These are phyloP conservation scores for Etheostoma nigrum DNA, from an alignment of 2,797 vertebrate species.

Conservation along the genomic window DNA sequence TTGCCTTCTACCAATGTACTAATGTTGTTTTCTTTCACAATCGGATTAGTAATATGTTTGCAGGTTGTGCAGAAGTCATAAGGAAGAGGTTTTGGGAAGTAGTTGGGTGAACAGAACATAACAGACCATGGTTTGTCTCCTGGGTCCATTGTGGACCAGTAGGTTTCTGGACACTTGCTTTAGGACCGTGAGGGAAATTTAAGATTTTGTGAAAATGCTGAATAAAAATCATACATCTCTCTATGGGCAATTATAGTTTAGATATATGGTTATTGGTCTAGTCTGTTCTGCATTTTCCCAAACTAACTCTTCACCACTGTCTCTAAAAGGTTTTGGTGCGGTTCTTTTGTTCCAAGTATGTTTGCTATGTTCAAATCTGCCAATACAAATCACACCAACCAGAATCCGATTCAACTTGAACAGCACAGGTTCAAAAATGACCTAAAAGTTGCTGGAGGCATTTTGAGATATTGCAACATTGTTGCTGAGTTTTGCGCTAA, in stretches of 20 bases:
- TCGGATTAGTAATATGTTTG: too few relatives aligned
- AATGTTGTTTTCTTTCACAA: too few relatives aligned
- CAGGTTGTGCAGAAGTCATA: too few relatives aligned
- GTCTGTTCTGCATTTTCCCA: too few relatives aligned
- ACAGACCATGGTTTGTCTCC: too few relatives aligned
- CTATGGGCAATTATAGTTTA: background rate
- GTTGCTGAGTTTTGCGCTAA: constrained; percentile 34
- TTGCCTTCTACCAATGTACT: too few relatives aligned
- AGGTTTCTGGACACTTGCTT: too few relatives aligned
- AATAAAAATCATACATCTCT: background rate
- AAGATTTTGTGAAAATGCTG: background rate
- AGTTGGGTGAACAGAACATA: too few relatives aligned
- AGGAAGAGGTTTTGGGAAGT: too few relatives aligned
- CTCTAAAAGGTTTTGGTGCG: background rate
- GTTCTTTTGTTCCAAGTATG: background rate
- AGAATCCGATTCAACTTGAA: background rate
- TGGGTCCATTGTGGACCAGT: too few relatives aligned
- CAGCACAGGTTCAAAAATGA: background rate
- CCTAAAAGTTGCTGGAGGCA: constrained; percentile 21
- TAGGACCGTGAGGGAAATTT: too few relatives aligned
- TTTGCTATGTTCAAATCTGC: background rate
- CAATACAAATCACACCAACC: background rate
- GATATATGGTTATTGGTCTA: background rate
- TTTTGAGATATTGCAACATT: constrained; percentile 50
- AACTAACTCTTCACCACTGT: too few relatives aligned